Evolutionary conservation across 2,797 vertebrate species (phyloP), one percentile per base, ranked within the genome.

Genomic region (Hemitrygon akajei): DNA sequence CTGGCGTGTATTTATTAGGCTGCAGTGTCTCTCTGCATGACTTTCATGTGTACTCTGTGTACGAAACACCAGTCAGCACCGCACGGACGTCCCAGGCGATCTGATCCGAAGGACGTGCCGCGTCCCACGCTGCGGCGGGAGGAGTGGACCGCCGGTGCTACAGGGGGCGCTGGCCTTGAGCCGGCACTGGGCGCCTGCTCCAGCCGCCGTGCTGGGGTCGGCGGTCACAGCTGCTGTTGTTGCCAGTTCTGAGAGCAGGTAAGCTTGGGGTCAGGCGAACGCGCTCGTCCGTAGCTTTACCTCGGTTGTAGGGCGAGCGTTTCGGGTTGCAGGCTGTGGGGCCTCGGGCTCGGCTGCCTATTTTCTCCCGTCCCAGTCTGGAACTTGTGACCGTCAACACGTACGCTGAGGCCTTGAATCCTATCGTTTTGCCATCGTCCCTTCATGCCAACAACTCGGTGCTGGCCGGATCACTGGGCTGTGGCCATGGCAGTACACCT

Each of bases 151-250:
- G 93, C 94, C 95, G 94, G 82, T 93, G 18, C 56, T 18, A 69
- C 87, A 25, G 93, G 63, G 94, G 34, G n/a, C 94, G 94, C 25
- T 92, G 84, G 66, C 95, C 93, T 66, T 93, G 75, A 12, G 11
- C 40, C 12, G 56, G 91, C 92, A 30, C 40, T 47, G 60, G 25
- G 20, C 76, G 11, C 79, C 10, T 11, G 7, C 79, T 80, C 1
- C 87, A n/a, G 12, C 87, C 47, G 58, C 87, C 18, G 69, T 20
- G 18, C 71, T 20, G 22, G 71, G 71, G 71, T 20, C 71, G 71
- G 56, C n/a, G 18, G 47, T 3, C 9, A 18, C 56, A 22, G 3
- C 58, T 11, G 94, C 94, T 91, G 87, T 93, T 94, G 79, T 94
- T 0, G 91, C 94, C 63, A 94, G 94, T 89, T 16, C 3, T 11